Base-by-base conservation (phyloP, 2,888 invertebrate genomes). In the Caprella mutica region DNA sequence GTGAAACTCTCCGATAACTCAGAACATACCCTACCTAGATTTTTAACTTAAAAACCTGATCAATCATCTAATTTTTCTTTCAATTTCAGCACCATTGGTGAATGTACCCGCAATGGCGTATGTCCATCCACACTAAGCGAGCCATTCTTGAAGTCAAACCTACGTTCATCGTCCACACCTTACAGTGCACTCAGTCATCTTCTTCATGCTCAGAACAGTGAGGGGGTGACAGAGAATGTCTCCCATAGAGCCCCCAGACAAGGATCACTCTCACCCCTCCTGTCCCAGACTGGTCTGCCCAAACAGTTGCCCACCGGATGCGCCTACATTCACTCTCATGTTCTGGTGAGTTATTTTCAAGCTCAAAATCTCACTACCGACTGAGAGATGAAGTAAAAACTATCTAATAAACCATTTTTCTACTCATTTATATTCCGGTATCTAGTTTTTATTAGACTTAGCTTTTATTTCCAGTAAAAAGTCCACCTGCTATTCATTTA, bases 221-320 rank as follows among this genome's bases (percentile, higher is more conserved):
- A n/a, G n/a, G n/a, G n/a, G n/a, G 27, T 9, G 23, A 27, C 48
- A 17, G 27, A 27, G n/a, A 48, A 30, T 24, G 48, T 27, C 1
- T 48, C 29, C 21, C 48, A 48, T 24, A 21, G 29, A 21, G 12
- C 48, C 9, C 48, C 48, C 17, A 48, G 29, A 17, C 19, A 27
- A 29, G 48, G 48, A 4, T 30, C 48, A 6, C 21, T 48, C 48
- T 48, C 48, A 9, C 4, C 48, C 5, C 48, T 48, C 12, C 9
- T 21, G 3, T 17, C 17, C 17, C 8, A n/a, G 5, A 8, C 29
- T 29, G 23, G 12, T 17, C n/a, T 48, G 27, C 48, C 48, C 21
- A 48, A 48, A 24, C 30, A 48, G 9, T 8, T 48, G 48, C 48
- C 48, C n/a, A 48, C 48, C 5, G 48, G 48, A 48, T 48, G 48